These are phyloP conservation scores for Listronotus oregonensis DNA, from an alignment of 1,140 invertebrate genomes.

Conservation along the genomic window DNA sequence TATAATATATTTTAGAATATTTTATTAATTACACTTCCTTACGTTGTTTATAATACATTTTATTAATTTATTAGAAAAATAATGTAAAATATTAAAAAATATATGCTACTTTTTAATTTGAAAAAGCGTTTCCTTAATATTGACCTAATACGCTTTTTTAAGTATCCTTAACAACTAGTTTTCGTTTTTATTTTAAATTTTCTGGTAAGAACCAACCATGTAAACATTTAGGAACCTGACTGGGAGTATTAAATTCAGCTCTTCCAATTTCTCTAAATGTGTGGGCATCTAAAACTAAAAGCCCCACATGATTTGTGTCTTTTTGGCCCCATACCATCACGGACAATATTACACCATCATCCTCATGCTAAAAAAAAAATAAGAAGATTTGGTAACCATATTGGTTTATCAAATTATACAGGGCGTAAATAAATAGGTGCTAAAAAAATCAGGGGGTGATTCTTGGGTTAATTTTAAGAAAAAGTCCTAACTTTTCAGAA, in stretches of 20 bases:
- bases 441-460: too few relatives aligned
- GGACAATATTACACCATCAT: conserved; percentile 75
- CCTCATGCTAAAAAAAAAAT: conserved; percentile 67
- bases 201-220: conserved; percentile 75
- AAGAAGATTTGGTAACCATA: too few relatives aligned
- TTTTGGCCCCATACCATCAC: conserved; percentile 70
- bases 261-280: conserved; percentile 71
- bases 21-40: conserved; percentile 39
- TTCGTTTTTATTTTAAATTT: background rate
- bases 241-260: conserved; percentile 68
- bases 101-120: background rate
- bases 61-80: conserved; percentile 36
- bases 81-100: conserved; percentile 18
- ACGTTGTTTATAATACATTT: conserved; percentile 37
- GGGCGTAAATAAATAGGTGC: too few relatives aligned
- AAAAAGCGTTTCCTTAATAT: too few relatives aligned
- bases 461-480: too few relatives aligned
- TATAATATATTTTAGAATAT: conserved; percentile 37
- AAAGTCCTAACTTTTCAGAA: too few relatives aligned
- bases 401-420: too few relatives aligned
- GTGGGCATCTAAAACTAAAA: conserved; percentile 72
- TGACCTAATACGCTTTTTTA: too few relatives aligned
- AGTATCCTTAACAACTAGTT: too few relatives aligned
- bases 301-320: conserved; percentile 64
- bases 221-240: conserved; percentile 77